Base-by-base conservation (phyloP, 2,888 invertebrate species). In the Cataglyphis albicans region DNA sequence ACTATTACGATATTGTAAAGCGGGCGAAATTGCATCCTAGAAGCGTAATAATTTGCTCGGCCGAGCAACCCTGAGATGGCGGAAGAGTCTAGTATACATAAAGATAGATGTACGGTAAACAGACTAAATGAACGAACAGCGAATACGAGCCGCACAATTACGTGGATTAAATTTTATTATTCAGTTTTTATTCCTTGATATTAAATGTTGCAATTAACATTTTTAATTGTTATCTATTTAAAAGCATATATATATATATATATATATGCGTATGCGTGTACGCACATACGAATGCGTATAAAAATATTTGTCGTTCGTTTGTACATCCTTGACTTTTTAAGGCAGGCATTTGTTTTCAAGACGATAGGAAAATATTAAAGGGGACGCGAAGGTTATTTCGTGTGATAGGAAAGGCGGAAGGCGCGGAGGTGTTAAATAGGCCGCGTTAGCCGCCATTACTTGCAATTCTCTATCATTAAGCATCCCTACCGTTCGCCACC, bases 371-470 rank as follows among this genome's bases (percentile, higher is more conserved):
- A 90, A 90, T 90, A 87, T 90, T 90, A 90, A 90, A 90, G 85
- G 88, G 81, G 89, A 83, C 84, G 87, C 87, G 78, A 84, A 82
- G 86, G 90, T 90, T 89, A 90, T 90, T 90, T 87, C 89, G 86
- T 84, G 88, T 72, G 90, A 89, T 90, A 86, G 90, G 90, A 86
- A 87, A 90, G 18, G 48, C 48, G 48, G 52, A 88, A 90, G 90
- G 85, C 90, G 85, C 90, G 84, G 87, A 72, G 88, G 81, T 86
- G 89, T 90, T 90, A 90, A 90, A 90, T 89, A 87, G 88, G 85
- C 85, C 88, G 87, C 89, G 89, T 92, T 92, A 91, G 85, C 87
- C 86, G 86, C 90, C 90, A 90, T 92, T 91, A 92, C 91, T 90
- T 88, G 88, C 89, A 91, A 90, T 91, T 87, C 90, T 91, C 87